Percentiles rank a stretch among this genome's conserved stretches.
Evolutionary conservation across 2,888 invertebrate genomes (phyloP).

Genomic region (Apamea epomidion): DNA sequence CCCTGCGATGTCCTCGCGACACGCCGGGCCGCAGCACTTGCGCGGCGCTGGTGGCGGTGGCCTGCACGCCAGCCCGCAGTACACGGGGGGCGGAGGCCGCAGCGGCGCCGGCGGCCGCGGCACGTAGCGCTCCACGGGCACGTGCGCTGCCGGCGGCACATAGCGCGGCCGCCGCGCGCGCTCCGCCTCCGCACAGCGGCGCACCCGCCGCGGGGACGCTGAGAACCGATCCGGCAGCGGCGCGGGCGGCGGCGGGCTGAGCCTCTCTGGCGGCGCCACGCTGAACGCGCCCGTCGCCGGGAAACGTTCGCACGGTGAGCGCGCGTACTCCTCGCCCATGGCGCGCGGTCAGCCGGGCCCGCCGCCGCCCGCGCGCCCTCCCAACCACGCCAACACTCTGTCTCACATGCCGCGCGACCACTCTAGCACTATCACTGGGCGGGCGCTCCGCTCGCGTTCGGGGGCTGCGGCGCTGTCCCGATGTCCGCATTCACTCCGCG

Average conservation of each 20-base stretch:
- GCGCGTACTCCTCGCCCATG: slow-evolving; percentile 90
- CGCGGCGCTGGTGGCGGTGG: slow-evolving; percentile 83
- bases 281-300: slow-evolving; percentile 90
- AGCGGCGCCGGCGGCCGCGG: slow-evolving; percentile 90
- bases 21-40: slow-evolving; percentile 87
- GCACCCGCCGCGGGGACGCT: slow-evolving; percentile 91
- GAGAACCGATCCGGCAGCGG: slow-evolving; percentile 90
- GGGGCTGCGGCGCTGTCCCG: slow-evolving; percentile 84
- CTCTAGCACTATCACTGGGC: slow-evolving; percentile 84
- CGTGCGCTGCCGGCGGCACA: slow-evolving; percentile 93
- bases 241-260: slow-evolving; percentile 92
- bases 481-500: slow-evolving; percentile 90
- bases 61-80: slow-evolving; percentile 89
- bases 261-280: slow-evolving; percentile 92
- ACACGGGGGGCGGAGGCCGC: slow-evolving; percentile 88
- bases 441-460: slow-evolving; percentile 80
- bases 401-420: slow-evolving; percentile 88
- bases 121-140: slow-evolving; percentile 93
- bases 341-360: slow-evolving; percentile 88
- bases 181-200: slow-evolving; percentile 92
- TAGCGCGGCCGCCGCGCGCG: slow-evolving; percentile 92
- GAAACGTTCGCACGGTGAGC: slow-evolving; percentile 90
- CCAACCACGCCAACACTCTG: slow-evolving; percentile 80
- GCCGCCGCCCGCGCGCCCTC: slow-evolving; percentile 89
- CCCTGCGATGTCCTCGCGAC: slow-evolving; percentile 85